phyloP scores from a whole-genome alignment of 1,140 invertebrate species.

The Andrena cerasifolii region DNA sequence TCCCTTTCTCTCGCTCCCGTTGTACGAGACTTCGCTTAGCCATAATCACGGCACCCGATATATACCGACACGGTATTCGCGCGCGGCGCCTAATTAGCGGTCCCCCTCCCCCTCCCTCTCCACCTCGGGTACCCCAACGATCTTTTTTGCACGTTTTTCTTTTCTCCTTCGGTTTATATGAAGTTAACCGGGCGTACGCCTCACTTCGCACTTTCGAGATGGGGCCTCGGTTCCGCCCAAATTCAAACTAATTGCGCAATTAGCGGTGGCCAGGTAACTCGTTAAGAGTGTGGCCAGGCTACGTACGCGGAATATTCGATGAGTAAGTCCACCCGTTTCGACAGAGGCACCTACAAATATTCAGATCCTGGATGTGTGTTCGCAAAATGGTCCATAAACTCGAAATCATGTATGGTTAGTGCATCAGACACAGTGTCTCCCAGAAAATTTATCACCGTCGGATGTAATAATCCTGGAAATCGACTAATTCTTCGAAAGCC shows the following conservation, averaged over 20 bases:
- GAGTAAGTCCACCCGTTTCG: not conserved
- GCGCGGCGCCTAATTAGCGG: constrained; percentile 77
- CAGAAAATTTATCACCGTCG: too few species aligned
- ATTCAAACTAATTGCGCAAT: constrained; percentile 64
- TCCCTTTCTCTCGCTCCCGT: constrained; percentile 49
- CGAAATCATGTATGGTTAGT: too few species aligned
- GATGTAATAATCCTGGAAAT: not conserved
- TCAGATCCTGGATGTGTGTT: not conserved
- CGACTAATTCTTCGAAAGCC: constrained; percentile 14
- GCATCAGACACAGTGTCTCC: too few species aligned
- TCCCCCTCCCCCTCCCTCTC: constrained; percentile 57
- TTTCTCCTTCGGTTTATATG: constrained; percentile 37
- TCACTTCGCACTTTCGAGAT: constrained; percentile 5
- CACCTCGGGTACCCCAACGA: constrained; percentile 36
- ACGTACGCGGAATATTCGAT: constrained; percentile 37
- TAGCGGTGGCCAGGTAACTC: constrained; percentile 52
- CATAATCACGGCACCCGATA: constrained; percentile 76
- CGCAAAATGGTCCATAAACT: too few species aligned
- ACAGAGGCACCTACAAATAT: constrained; percentile 14
- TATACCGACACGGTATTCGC: constrained; percentile 72
- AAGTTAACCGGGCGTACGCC: constrained; percentile 43
- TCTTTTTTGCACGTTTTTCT: constrained; percentile 10
- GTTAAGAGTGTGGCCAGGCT: constrained; percentile 39
- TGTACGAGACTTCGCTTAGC: constrained; percentile 64
- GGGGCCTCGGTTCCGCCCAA: constrained; percentile 58